These are phyloP conservation scores for Drosophila varians DNA, from an alignment of 1,140 invertebrate genomes.

Conservation along the genomic window DNA sequence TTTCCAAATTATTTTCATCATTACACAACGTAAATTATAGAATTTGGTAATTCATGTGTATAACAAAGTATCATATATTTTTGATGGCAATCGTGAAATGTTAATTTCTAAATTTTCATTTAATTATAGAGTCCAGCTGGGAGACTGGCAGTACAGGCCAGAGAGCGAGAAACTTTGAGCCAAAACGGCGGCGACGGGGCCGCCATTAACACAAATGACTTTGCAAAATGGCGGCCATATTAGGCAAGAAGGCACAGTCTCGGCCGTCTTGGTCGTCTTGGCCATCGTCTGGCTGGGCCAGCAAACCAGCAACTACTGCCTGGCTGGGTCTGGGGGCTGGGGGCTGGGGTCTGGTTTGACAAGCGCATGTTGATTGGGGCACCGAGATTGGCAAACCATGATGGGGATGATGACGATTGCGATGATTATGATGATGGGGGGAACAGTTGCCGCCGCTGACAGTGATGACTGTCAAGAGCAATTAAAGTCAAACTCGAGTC, in stretches of 20 bases:
- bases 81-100: conserved; percentile 22
- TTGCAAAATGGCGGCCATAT: conserved; percentile 78
- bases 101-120: conserved; percentile 47
- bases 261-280: background rate
- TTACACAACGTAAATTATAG: background rate
- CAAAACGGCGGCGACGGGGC: conserved; percentile 39
- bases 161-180: conserved; percentile 10
- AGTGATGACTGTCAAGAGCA: conserved; percentile 83
- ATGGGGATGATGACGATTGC: conserved; percentile 20
- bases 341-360: conserved; percentile 45
- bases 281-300: conserved; percentile 7
- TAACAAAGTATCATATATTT: background rate
- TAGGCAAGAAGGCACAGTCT: conserved; percentile 63
- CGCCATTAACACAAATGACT: conserved; percentile 81
- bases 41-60: background rate
- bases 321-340: conserved; percentile 16
- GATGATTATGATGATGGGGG: conserved; percentile 23
- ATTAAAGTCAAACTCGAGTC: conserved; percentile 83
- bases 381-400: conserved; percentile 71
- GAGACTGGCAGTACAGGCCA: conserved; percentile 4
- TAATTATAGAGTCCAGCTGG: conserved; percentile 32
- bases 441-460: conserved; percentile 55
- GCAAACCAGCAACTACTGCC: conserved; percentile 50
- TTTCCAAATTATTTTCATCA: background rate
- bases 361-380: conserved; percentile 80